Base-by-base conservation (phyloP, 2,797 vertebrate species). In the Poeciliopsis paucimaculata region DNA sequence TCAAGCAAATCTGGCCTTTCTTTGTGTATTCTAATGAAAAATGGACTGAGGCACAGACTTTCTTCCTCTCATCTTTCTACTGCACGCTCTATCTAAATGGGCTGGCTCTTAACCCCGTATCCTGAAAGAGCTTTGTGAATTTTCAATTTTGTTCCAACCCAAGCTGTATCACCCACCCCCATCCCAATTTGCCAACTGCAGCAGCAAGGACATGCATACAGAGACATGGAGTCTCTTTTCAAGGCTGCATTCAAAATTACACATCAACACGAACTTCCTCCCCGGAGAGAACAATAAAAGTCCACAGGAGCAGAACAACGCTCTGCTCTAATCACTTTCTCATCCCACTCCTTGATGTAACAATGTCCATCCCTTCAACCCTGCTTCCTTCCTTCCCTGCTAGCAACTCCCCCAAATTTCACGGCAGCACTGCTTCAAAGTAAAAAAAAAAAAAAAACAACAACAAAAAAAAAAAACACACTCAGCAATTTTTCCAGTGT, bases 101-200 rank as follows among this genome's bases (percentile, higher is more conserved):
- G 93, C 89, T 87, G 90, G 85, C 88, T 92, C 91, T 95, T 94
- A 94, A 94, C 92, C 90, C 90, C 36, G 62, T 86, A 87, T 92
- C 86, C 77, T 57, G 45, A 82, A 91, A 91, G 84, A 91, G 94
- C 89, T 89, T 90, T 90, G 90, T 83, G 82, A 93, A 92, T 92
- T 93, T 93, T 87, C 84, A 85, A 89, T 93, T 89, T 93, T 82
- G 76, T 84, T 51, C 78, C 81, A 78, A 79, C 79, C 77, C 79
- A 86, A 90, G 81, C 77, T 51, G n/a, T 57, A 79, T 71, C 80
- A 5, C 39, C 18, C 68, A 72, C 77, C 76, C 73, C 39, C 31
- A 70, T 68, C 76, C 46, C 78, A 73, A 66, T 82, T 46, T 77
- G 41, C 79, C 72, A 76, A 47, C 57, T 26, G 57, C 31, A 75